Evolutionary conservation across 2,888 invertebrate genomes (phyloP), one percentile per base, ranked within the genome.

Genomic region (Disparrhopalites patrizii): DNA sequence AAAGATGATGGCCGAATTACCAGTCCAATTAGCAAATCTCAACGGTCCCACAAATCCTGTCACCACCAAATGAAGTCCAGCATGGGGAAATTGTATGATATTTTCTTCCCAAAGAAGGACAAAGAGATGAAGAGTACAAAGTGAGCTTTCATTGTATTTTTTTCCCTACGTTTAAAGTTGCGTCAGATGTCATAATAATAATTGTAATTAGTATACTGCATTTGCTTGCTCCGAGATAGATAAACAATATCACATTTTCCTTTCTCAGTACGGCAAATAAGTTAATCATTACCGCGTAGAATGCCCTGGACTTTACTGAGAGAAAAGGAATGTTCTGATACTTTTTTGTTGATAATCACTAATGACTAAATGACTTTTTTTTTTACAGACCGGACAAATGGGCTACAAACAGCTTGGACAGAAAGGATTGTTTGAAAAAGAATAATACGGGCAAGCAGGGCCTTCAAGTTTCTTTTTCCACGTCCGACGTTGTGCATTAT

Each of bases 1-100:
- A 33, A 52, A 25, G 62, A 62, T 3, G 62, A 62, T 36, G 62
- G 62, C 7, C 51, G 62, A 10, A 25, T 62, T 51, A 28, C 36
- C 3, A 13, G 31, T 15, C 52, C 51, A 4, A 7, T 23, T 7
- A 10, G 18, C 5, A 31, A 55, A 23, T 2, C 8, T 3, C 4
- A 3, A 4, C 27, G 30, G 1, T 30, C 13, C 7, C 28, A 31
- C 23, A 51, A 50, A 47, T 50, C 61, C 4, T 61, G 30, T 50
- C 61, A 47, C 8, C 8, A 47, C 5, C 60, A 60, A 30, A n/a
- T 60, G 13, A 50, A 38, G 20, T 52, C 51, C 23, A 51, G 38
- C 13, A 31, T 51, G 28, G 62, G 38, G 5, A 62, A 62, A n/a
- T 5, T 62, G n/a, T 62, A 62, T 31, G 62, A 50, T 20, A 7